A percentile compares a stretch with the other conserved stretches of the same genome.
Conservation (phyloP, 2,888 invertebrate genomes). For the Empis stercorea region DNA sequence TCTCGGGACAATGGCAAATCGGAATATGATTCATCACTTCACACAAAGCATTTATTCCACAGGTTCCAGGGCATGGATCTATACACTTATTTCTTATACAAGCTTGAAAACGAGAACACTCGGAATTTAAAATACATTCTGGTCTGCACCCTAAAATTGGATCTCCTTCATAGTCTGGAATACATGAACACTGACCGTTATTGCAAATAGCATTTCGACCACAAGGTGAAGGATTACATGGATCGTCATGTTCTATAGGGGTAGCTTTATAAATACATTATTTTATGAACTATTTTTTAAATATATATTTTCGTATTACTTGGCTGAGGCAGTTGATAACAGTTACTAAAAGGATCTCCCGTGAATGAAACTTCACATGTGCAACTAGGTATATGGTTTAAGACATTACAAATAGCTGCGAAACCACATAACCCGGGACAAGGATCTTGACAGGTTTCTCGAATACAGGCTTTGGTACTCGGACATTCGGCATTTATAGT, state of each 20-base stretch:
- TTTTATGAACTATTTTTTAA: neutral
- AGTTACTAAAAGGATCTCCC: slow-evolving; percentile 56
- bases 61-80: slow-evolving; percentile 72
- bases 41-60: slow-evolving; percentile 49
- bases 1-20: slow-evolving; percentile 64
- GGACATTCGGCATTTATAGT: slow-evolving; percentile 58
- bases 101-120: slow-evolving; percentile 62
- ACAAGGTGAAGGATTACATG: slow-evolving; percentile 68
- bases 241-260: slow-evolving; percentile 37
- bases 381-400: slow-evolving; percentile 63
- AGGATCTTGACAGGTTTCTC: slow-evolving; percentile 63
- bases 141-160: slow-evolving; percentile 70
- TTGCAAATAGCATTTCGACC: slow-evolving; percentile 68
- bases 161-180: slow-evolving; percentile 61
- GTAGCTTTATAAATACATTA: slow-evolving; percentile 20
- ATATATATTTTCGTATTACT: slow-evolving; percentile 27
- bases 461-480: slow-evolving; percentile 61
- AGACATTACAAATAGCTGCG: slow-evolving; percentile 48
- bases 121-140: slow-evolving; percentile 69
- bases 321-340: slow-evolving; percentile 28
- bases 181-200: slow-evolving; percentile 57
- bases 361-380: slow-evolving; percentile 53
- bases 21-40: slow-evolving; percentile 65
- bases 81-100: slow-evolving; percentile 69
- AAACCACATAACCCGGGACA: slow-evolving; percentile 67